Conservation (phyloP, 1,140 invertebrate species). For the Drosophila melanica region DNA sequence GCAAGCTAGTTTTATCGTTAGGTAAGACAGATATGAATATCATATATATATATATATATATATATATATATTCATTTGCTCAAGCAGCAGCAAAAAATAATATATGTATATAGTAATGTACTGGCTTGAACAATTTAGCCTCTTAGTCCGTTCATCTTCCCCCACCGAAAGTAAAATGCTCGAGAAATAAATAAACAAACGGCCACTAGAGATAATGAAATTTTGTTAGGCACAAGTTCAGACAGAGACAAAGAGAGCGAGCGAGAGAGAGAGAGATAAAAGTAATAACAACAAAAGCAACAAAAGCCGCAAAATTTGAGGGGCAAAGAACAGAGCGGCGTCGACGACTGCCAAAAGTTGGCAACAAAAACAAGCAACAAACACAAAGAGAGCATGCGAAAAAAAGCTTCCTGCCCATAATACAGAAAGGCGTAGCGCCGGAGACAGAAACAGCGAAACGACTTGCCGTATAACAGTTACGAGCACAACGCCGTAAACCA, state of each 20-base stretch:
- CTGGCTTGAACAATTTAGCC: not conserved
- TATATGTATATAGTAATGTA: not conserved
- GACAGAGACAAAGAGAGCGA: slow-evolving; percentile 31
- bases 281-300: slow-evolving; percentile 7
- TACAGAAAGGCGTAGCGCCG: slow-evolving; percentile 28
- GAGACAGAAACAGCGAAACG: slow-evolving; percentile 20
- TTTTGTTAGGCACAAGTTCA: slow-evolving; percentile 47
- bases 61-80: slow-evolving; percentile 9
- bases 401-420: slow-evolving; percentile 49
- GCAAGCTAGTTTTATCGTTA: not conserved
- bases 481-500: slow-evolving; percentile 16
- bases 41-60: not conserved
- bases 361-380: slow-evolving; percentile 53
- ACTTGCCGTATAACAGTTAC: slow-evolving; percentile 65
- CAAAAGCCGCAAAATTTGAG: slow-evolving; percentile 45
- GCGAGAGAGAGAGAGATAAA: not conserved
- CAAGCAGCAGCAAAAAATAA: slow-evolving; percentile 6
- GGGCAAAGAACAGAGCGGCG: slow-evolving; percentile 14
- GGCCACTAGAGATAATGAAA: slow-evolving; percentile 74
- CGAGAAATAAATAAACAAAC: slow-evolving; percentile 77
- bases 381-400: slow-evolving; percentile 47
- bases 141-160: not conserved
- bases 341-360: slow-evolving; percentile 34
- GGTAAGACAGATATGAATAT: not conserved
- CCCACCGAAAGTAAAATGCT: slow-evolving; percentile 27